Conservation (phyloP, 2,113 vertebrate species). For the Boleophthalmus pectinirostris region DNA sequence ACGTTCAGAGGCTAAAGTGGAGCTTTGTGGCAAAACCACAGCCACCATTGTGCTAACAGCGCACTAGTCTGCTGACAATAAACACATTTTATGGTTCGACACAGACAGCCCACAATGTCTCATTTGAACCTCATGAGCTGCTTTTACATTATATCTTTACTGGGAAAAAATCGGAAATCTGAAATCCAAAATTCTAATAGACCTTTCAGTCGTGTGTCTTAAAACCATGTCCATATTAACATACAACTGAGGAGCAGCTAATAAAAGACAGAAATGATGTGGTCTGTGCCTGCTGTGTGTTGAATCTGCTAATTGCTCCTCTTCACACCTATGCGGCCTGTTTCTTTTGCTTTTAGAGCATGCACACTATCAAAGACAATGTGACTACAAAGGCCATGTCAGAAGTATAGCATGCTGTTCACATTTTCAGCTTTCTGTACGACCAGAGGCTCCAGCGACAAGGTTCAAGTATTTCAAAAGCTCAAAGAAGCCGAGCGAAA, state of each 20-base stretch:
- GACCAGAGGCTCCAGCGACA: conserved; percentile 42
- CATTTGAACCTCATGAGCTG: no score
- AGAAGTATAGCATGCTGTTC: conserved; percentile 36
- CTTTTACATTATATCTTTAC: no score
- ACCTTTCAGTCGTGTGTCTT: no score
- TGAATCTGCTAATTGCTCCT: conserved; percentile 44
- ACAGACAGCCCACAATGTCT: no score
- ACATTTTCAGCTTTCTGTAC: conserved; percentile 46
- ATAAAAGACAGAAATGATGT: neutral
- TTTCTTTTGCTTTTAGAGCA: conserved; percentile 31
- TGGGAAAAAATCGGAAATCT: no score
- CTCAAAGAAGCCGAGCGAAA: conserved; percentile 1
- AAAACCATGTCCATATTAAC: neutral
- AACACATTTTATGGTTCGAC: no score
- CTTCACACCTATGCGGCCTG: conserved; percentile 5
- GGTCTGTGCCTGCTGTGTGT: neutral
- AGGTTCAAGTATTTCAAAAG: conserved; percentile 55
- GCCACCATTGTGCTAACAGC: no score
- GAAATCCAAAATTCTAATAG: no score
- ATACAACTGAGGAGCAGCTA: neutral
- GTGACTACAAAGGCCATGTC: conserved; percentile 53
- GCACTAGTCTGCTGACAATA: no score
- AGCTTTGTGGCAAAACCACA: no score
- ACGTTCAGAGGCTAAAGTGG: no score
- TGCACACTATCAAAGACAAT: conserved; percentile 52